Evolutionary conservation across 2,113 vertebrate species (phyloP).

Genomic region (Syrmaticus mikado): DNA sequence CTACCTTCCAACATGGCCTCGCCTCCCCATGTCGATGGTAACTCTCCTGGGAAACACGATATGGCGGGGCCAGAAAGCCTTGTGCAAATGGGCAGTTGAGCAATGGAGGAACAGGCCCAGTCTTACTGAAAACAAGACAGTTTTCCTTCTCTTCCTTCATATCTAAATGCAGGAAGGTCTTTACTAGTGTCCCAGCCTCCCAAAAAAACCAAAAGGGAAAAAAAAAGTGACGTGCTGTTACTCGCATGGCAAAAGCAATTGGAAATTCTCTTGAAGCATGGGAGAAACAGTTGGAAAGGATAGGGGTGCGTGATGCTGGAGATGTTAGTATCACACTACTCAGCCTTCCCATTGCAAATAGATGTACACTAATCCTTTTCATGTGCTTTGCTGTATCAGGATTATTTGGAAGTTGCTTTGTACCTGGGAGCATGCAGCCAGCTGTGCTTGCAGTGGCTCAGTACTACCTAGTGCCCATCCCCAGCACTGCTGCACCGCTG

Average conservation of each 20-base stretch:
- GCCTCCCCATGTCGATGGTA: slow-evolving; percentile 31
- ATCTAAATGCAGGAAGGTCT: neutral
- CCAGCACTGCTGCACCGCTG: rapidly evolving
- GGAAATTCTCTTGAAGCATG: neutral
- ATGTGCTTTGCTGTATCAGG: neutral
- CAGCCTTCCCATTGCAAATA: neutral
- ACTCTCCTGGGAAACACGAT: slow-evolving; percentile 47
- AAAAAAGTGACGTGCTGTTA: neutral
- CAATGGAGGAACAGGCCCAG: slow-evolving; percentile 10
- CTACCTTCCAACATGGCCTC: slow-evolving; percentile 70
- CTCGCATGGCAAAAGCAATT: neutral
- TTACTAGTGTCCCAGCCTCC: neutral
- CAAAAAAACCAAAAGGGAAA: neutral
- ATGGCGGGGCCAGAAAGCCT: slow-evolving; percentile 46
- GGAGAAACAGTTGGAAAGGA: neutral
- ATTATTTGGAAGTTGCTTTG: neutral
- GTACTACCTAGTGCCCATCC: neutral
- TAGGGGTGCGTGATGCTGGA: neutral
- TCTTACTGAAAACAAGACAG: slow-evolving; percentile 49
- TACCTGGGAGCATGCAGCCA: neutral
- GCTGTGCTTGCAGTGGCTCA: neutral
- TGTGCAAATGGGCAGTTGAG: slow-evolving; percentile 59
- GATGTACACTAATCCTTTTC: neutral
- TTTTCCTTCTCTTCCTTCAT: slow-evolving; percentile 12
- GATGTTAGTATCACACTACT: neutral